Conservation (phyloP, 1,140 invertebrate genomes). For the Ylistrum balloti region DNA sequence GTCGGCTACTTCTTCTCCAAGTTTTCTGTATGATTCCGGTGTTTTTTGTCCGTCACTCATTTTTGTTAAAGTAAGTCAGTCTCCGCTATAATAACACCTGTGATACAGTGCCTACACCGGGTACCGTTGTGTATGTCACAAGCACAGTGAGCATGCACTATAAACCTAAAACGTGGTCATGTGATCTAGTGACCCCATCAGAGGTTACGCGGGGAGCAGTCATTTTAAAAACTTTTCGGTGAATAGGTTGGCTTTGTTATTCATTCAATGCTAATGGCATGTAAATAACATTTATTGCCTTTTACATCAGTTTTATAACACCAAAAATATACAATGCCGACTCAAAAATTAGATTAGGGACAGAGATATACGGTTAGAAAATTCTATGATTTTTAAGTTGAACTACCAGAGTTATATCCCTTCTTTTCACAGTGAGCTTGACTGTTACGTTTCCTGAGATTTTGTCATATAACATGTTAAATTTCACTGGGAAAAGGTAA, state of each 20-base stretch:
- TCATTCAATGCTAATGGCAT: neutral
- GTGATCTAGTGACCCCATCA: slow-evolving; percentile 28
- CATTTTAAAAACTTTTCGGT: neutral
- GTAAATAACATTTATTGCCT: no score
- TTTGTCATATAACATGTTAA: no score
- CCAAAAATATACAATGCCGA: no score
- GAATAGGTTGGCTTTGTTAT: neutral
- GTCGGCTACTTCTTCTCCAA: neutral
- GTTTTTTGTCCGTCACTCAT: neutral
- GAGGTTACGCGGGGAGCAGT: slow-evolving; percentile 28
- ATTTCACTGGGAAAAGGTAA: no score
- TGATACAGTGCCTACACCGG: neutral
- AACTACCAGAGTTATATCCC: no score
- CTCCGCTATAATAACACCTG: neutral
- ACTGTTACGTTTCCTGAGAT: no score
- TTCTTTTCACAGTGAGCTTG: no score
- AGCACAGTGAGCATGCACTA: neutral
- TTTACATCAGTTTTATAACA: no score
- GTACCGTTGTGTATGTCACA: no score
- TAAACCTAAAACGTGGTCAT: slow-evolving; percentile 20
- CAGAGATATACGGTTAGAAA: no score
- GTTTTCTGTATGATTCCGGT: neutral
- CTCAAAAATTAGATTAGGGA: no score
- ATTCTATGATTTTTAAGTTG: no score
- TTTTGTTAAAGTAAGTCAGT: neutral